A percentile compares a stretch with the other conserved stretches of the same genome.
phyloP scores from a whole-genome alignment of 2,888 invertebrate species.

The Electrophaes corylata region DNA sequence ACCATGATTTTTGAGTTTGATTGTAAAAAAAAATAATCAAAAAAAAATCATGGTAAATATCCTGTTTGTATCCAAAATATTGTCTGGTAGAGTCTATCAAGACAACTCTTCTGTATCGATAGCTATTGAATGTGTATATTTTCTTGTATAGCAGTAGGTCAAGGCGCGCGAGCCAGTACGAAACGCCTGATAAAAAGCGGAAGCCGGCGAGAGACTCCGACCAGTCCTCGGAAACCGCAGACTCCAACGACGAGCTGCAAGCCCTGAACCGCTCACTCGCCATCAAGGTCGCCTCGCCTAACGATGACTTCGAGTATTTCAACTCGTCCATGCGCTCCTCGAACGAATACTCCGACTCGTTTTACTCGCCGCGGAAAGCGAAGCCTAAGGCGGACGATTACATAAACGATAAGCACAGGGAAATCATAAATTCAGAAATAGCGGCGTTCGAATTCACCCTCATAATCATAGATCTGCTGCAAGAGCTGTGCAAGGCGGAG shows the following conservation, averaged over 20 bases:
- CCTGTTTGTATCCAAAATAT: too few relatives aligned
- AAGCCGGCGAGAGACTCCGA: slow-evolving; percentile 52
- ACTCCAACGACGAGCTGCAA: slow-evolving; percentile 79
- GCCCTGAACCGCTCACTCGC: slow-evolving; percentile 78
- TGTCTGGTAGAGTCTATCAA: too few relatives aligned
- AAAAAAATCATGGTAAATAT: too few relatives aligned
- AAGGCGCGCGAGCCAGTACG: slow-evolving; percentile 51
- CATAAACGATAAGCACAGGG: slow-evolving; percentile 77
- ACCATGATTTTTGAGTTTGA: too few relatives aligned
- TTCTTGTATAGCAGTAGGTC: slow-evolving; percentile 48
- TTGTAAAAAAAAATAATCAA: too few relatives aligned
- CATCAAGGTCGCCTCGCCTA: slow-evolving; percentile 82
- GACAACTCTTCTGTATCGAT: too few relatives aligned
- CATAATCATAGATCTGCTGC: slow-evolving; percentile 82
- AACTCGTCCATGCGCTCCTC: slow-evolving; percentile 72
- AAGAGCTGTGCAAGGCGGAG: slow-evolving; percentile 81
- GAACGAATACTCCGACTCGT: slow-evolving; percentile 62
- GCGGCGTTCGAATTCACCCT: slow-evolving; percentile 83
- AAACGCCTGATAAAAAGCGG: slow-evolving; percentile 53
- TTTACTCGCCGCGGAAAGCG: slow-evolving; percentile 61
- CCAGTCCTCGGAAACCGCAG: slow-evolving; percentile 74
- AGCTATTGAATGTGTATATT: background rate
- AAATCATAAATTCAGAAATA: slow-evolving; percentile 80
- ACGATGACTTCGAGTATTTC: slow-evolving; percentile 86
- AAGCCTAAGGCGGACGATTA: slow-evolving; percentile 82